phyloP scores from a whole-genome alignment of 2,113 vertebrate species.

The Notechis scutatus region DNA sequence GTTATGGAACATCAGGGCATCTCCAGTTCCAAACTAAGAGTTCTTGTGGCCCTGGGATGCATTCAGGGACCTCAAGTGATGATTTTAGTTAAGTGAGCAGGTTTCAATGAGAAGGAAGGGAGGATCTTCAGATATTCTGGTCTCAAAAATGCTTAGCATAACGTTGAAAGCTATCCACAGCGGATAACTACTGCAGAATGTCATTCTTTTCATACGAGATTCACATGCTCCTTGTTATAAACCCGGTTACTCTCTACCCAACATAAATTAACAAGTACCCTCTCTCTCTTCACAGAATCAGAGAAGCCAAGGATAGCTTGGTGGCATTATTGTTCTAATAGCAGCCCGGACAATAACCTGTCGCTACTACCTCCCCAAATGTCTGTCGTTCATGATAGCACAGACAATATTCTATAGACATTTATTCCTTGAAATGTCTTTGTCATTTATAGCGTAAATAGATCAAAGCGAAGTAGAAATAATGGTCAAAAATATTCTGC shows the following conservation, averaged over 20 bases:
- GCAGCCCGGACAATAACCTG: background rate
- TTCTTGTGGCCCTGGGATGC: background rate
- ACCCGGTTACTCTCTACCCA: background rate
- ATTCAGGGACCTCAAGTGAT: background rate
- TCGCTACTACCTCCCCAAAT: background rate
- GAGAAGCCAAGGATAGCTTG: background rate
- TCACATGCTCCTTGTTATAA: background rate
- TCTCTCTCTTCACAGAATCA: background rate
- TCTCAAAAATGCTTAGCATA: background rate
- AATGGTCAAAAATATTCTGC: background rate
- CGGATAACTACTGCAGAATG: background rate
- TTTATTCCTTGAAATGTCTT: background rate
- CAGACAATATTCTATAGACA: background rate
- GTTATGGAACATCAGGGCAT: background rate
- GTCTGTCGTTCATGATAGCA: background rate
- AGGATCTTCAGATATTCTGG: background rate
- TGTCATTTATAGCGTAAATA: background rate
- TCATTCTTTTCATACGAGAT: background rate
- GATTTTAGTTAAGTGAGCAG: background rate
- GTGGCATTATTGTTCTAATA: background rate
- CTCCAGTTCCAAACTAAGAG: background rate
- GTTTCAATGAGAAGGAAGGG: background rate
- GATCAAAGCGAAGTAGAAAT: background rate
- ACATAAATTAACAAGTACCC: background rate
- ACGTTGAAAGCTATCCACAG: background rate